Conservation (phyloP, 2,113 vertebrate species). For the Corythornis madagascariensis region DNA sequence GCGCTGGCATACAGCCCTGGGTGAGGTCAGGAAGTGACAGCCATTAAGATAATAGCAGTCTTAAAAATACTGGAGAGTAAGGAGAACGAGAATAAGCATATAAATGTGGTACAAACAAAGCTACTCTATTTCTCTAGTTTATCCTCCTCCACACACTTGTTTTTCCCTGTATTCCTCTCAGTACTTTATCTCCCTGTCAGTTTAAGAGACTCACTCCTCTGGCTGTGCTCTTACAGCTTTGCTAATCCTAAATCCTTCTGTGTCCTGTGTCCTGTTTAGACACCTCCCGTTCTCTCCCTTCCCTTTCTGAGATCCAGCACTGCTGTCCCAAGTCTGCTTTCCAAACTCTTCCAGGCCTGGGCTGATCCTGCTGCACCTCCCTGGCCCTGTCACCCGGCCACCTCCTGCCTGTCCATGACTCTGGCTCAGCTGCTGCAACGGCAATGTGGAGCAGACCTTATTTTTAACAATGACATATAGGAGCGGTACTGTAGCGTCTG, state of each 20-base stretch:
- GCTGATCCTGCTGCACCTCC: too few relatives aligned
- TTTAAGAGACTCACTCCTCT: background rate
- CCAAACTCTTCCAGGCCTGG: accelerated
- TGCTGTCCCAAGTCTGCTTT: accelerated
- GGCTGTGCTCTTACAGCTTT: background rate
- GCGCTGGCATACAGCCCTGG: background rate
- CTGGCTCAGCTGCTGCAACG: background rate
- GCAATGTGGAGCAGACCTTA: background rate
- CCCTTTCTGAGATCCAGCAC: background rate
- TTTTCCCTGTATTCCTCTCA: background rate
- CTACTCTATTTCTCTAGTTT: background rate
- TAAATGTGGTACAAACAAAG: background rate
- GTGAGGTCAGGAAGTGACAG: background rate
- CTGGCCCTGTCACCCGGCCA: background rate
- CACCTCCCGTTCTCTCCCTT: background rate
- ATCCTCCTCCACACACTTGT: background rate
- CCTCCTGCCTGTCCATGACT: background rate
- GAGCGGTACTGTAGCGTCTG: accelerated
- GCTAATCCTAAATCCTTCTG: background rate
- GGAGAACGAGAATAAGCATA: background rate
- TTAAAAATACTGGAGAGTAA: background rate
- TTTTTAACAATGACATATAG: background rate
- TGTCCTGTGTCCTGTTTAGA: too few relatives aligned
- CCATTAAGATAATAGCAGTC: background rate
- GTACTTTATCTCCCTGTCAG: background rate